Evolutionary conservation across 2,888 invertebrate species (phyloP), one percentile per base, ranked within the genome.

Genomic region (Amphipoea lucens): DNA sequence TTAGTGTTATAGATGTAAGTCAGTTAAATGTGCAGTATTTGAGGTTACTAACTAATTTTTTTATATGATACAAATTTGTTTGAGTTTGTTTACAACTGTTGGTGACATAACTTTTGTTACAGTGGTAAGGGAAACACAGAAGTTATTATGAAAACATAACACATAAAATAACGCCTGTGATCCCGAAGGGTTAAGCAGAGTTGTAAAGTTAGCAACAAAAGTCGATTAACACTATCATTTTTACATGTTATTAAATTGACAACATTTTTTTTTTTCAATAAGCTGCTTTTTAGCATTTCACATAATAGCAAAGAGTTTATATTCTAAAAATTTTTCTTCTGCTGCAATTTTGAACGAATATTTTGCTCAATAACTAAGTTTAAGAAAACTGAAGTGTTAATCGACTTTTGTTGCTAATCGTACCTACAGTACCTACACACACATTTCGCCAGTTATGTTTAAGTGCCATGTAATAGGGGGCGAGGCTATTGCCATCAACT

Each of bases 1-100:
- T 83, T 85, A 85, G 81, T 87, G 74, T 86, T 84, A 85, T 75
- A 86, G 72, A 74, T 82, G 80, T 85, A 76, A 63, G 69, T 67
- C 57, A 76, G 72, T 63, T 54, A 80, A 84, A 80, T 84, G 84
- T 87, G 83, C 86, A 87, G 57, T 82, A 81, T 83, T 80, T 82
- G 74, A 66, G 9, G 42, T 73, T 40, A 69, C 57, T 17, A 60
- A 62, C 57, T 67, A 40, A 48, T 3, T 77, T 45, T n/a, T 4
- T 20, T 57, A 5, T 62, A 66, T 62, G 23, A 60, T 63, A 70
- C 69, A 57, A 4, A 29, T 51, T 42, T 60, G 20, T 67, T 36
- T 57, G 45, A 62, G 54, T 82, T 74, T 72, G 36, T 70, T 9
- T 51, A 20, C 17, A 4, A 2, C 4, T 29, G 51, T 57, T 75